These are phyloP conservation scores for Gila robusta DNA, from an alignment of 2,797 vertebrate species.

Conservation along the genomic window DNA sequence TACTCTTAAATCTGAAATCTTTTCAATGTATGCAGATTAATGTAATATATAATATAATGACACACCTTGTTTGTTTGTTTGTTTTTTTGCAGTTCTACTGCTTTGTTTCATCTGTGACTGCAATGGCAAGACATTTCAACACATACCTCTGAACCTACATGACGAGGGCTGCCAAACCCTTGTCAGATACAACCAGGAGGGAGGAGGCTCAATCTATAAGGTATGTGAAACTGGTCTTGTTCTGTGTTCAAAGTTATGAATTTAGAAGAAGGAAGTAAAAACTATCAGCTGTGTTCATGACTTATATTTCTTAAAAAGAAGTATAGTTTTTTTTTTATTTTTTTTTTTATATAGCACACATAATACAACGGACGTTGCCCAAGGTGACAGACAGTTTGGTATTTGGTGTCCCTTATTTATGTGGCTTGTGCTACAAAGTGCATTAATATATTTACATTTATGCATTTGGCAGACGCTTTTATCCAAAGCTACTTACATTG, in stretches of 20 bases:
- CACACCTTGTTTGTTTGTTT: background rate
- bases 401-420: background rate
- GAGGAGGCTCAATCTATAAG: conserved; percentile 68
- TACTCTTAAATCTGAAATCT: background rate
- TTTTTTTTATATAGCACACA: no score
- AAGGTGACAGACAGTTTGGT: no score
- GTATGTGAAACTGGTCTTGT: conserved; percentile 57
- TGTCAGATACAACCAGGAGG: conserved; percentile 83
- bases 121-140: background rate
- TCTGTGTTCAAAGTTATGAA: background rate
- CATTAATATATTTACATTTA: background rate
- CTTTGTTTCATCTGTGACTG: conserved; percentile 28
- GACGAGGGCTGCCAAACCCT: conserved; percentile 82
- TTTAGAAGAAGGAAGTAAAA: background rate
- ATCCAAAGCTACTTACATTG: no score
- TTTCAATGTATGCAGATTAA: background rate
- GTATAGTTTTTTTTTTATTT: no score
- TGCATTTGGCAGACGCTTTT: no score
- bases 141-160: background rate
- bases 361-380: no score
- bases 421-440: background rate
- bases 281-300: background rate
- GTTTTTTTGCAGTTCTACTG: conserved; percentile 70
- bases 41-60: background rate
- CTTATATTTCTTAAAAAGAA: background rate